Base-by-base conservation (phyloP, 2,797 vertebrate species). In the Gephyroberyx darwinii region DNA sequence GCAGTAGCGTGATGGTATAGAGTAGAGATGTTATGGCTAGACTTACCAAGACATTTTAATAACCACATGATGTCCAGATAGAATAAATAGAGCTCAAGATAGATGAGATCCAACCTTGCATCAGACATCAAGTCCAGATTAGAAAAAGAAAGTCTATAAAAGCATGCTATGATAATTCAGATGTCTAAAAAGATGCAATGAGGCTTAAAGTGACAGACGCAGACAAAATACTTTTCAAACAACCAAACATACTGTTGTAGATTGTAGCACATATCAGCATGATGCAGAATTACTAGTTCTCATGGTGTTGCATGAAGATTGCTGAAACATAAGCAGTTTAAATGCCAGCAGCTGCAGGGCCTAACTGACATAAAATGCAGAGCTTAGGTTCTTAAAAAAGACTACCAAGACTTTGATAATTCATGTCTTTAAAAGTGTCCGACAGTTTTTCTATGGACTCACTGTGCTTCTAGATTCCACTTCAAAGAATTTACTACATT, bases 281-380 rank as follows among this genome's bases (percentile, higher is more conserved):
- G 55, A 50, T 12, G 61, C 19, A 31, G 30, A 53, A 50, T 71
- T 30, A 45, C 33, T 78, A 14, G 0, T 14, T 45, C 50, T 52
- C 22, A 17, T 19, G 39, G n/a, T 43, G 70, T 55, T 74, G 61
- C 37, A 39, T 14, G 37, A 60, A 8, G 8, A 48, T 19, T 43
- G 14, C 16, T 26, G 73, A 57, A 20, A 62, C 60, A 48, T 57
- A 26, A 77, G 68, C 17, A 16, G 53, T 47, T 39, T 58, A 64
- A 68, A 65, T 0, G 41, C 16, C 65, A 47, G 65, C 69, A 62
- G 74, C 78, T 74, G 78, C 50, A 41, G 65, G 33, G 53, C 16
- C 22, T 14, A 0, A 55, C 58, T 31, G 1, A 3, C 69, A 58
- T 19, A 17, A 26, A 12, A n/a, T 16, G 59, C 43, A 45, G 43